Conservation (phyloP, 2,888 invertebrate species). For the Arctia plantaginis region DNA sequence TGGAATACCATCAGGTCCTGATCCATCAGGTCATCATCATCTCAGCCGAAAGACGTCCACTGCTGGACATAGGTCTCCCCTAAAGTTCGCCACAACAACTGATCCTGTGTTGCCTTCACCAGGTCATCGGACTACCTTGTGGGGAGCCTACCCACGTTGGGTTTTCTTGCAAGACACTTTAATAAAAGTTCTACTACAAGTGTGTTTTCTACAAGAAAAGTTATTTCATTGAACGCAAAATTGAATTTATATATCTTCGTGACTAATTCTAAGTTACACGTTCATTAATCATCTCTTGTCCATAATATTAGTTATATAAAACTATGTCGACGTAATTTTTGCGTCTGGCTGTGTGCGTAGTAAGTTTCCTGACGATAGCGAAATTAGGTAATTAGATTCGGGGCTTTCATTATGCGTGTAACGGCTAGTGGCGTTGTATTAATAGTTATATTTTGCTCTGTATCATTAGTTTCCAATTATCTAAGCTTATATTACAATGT, state of each 20-base stretch:
- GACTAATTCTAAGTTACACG: background rate
- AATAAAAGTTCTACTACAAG: no score
- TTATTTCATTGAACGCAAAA: background rate
- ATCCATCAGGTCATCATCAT: no score
- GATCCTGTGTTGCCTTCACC: no score
- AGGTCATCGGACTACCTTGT: no score
- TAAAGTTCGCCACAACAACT: no score
- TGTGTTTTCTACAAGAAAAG: no score
- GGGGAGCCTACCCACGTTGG: no score
- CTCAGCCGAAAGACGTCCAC: no score
- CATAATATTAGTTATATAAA: background rate
- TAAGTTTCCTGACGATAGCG: slow-evolving; percentile 1
- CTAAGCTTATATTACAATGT: background rate
- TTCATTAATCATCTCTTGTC: background rate
- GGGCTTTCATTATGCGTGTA: slow-evolving; percentile 2
- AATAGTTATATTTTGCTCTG: background rate
- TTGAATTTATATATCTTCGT: background rate
- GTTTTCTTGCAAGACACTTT: no score
- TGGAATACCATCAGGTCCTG: no score
- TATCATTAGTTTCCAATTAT: slow-evolving; percentile 1
- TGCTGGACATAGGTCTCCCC: no score
- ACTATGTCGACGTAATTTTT: background rate
- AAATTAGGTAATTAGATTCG: slow-evolving; percentile 12
- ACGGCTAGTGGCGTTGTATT: background rate
- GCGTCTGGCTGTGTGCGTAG: background rate